phyloP scores from a whole-genome alignment of 2,113 vertebrate genomes.

The Microtus pennsylvanicus region DNA sequence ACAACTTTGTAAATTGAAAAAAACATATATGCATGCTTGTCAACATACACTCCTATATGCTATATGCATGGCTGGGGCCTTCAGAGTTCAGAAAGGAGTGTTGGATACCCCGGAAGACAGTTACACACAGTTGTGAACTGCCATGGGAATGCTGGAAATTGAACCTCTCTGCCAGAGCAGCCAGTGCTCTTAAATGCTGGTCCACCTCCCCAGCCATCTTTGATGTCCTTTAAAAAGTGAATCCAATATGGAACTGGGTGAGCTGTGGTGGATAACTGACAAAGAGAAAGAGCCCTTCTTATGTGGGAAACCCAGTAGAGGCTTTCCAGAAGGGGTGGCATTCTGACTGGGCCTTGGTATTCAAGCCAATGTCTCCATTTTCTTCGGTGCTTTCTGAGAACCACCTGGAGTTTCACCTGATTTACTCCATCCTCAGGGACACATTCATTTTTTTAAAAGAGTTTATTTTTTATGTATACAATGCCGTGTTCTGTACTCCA shows the following conservation, averaged over 20 bases:
- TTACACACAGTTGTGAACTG: background rate
- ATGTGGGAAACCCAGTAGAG: background rate
- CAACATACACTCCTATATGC: background rate
- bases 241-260: background rate
- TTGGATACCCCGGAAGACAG: too few relatives aligned
- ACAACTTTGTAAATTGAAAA: background rate
- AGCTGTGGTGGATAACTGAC: background rate
- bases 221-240: background rate
- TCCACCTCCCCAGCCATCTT: background rate
- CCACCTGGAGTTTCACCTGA: background rate
- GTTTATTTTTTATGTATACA: too few relatives aligned
- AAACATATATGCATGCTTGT: background rate
- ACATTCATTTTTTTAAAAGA: background rate
- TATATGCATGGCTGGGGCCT: background rate
- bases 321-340: background rate
- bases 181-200: background rate
- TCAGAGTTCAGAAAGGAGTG: background rate
- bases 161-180: background rate
- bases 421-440: too few relatives aligned
- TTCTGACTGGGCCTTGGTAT: background rate
- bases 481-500: too few relatives aligned
- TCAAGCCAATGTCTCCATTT: background rate
- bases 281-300: background rate
- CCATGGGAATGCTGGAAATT: background rate
- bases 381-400: background rate